Percentiles rank a stretch among this genome's conserved stretches.
These are phyloP conservation scores for Indri indri DNA, from an alignment of 2,113 vertebrate species.

Conservation along the genomic window DNA sequence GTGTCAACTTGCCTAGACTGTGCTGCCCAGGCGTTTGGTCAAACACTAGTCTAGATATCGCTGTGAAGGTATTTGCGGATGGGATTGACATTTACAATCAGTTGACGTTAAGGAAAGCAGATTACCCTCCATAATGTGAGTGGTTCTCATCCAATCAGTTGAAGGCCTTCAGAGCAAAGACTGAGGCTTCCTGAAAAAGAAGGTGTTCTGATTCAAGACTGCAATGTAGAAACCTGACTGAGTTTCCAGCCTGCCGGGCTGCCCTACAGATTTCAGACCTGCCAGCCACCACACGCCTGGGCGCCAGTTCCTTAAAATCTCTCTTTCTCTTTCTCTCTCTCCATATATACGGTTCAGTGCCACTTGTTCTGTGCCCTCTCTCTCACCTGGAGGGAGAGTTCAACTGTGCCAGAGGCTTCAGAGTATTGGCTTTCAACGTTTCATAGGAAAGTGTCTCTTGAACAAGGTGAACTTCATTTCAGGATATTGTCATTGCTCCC, in stretches of 20 bases:
- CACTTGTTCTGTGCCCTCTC: not conserved
- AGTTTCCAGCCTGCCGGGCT: not conserved
- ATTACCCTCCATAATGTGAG: not conserved
- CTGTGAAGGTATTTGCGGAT: not conserved
- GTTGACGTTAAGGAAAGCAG: not conserved
- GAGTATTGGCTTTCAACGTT: not conserved
- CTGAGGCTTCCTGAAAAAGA: not conserved
- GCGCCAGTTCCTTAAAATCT: not conserved
- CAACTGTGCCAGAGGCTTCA: not conserved
- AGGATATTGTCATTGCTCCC: not conserved
- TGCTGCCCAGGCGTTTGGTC: not conserved
- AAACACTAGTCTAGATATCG: not conserved
- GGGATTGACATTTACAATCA: not conserved
- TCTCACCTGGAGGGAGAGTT: not conserved
- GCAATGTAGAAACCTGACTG: not conserved
- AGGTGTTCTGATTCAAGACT: not conserved
- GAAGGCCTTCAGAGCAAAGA: not conserved
- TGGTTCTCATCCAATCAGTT: not conserved
- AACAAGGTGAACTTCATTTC: slow-evolving; percentile 27
- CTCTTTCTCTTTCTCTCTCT: too few species aligned
- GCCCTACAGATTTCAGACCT: not conserved
- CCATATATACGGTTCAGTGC: accelerated
- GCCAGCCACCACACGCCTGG: not conserved
- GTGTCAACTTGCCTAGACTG: not conserved
- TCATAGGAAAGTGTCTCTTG: not conserved